Conservation (phyloP, 2,113 vertebrate species). For the Cyprinus carpio region DNA sequence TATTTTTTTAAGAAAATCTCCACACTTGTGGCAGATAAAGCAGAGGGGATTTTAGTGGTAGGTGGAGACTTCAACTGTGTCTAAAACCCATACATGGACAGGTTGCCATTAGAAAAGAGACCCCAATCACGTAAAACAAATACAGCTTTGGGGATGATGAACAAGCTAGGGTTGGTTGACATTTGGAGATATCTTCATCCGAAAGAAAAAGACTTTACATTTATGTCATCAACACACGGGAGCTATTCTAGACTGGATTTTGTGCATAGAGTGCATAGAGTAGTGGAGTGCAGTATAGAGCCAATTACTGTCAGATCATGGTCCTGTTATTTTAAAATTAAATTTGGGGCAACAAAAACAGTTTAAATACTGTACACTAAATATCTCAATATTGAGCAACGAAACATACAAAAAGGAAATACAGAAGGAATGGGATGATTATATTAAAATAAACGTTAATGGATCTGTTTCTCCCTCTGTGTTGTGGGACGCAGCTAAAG, state of each 20-base stretch:
- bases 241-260: too few species aligned
- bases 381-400: background rate
- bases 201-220: slow-evolving; percentile 4
- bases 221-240: too few species aligned
- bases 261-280: too few species aligned
- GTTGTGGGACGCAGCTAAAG: background rate
- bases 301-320: too few species aligned
- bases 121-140: background rate
- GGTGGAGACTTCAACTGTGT: background rate
- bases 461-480: background rate
- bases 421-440: background rate
- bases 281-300: too few species aligned
- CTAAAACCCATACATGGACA: slow-evolving; percentile 13
- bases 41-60: background rate
- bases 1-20: too few species aligned
- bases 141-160: background rate
- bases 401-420: background rate
- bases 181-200: background rate
- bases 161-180: background rate
- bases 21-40: slow-evolving; percentile 21
- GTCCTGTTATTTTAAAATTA: too few species aligned
- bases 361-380: background rate
- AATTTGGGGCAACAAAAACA: too few species aligned
- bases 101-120: slow-evolving; percentile 1
- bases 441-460: background rate